Conservation (phyloP, 2,797 vertebrate genomes). For the Loris lydekkerianus region DNA sequence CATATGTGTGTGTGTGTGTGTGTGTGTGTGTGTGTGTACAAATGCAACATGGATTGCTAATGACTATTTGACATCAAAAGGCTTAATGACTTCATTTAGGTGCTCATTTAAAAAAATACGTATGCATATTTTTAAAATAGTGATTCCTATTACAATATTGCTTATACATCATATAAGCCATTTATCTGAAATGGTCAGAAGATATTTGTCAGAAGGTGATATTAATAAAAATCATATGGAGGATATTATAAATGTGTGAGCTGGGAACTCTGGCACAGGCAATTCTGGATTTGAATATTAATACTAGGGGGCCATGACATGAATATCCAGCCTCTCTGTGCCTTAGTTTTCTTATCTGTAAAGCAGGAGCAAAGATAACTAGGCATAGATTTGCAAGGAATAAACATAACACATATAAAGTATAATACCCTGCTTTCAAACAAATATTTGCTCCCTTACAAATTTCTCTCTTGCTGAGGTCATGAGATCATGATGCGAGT, state of each 20-base stretch:
- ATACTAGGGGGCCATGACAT: background rate
- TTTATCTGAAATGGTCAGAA: constrained; percentile 15
- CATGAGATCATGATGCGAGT: background rate
- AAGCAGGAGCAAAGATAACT: background rate
- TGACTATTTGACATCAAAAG: background rate
- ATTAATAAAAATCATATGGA: background rate
- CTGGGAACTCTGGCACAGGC: background rate
- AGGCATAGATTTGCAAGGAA: background rate
- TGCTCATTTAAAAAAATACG: background rate
- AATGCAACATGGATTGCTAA: background rate
- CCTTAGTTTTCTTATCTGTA: background rate
- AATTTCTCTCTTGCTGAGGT: background rate
- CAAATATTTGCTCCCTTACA: background rate
- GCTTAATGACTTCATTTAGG: background rate
- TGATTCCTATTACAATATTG: background rate
- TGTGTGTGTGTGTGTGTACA: no score
- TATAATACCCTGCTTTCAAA: background rate
- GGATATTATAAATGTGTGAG: background rate
- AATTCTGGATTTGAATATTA: background rate
- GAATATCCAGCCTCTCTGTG: background rate
- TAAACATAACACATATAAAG: background rate
- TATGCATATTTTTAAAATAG: background rate
- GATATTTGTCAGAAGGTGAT: background rate
- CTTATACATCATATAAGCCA: background rate
- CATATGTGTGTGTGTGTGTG: background rate